These are phyloP conservation scores for Prochilodus magdalenae DNA, from an alignment of 2,113 vertebrate genomes.

Conservation along the genomic window DNA sequence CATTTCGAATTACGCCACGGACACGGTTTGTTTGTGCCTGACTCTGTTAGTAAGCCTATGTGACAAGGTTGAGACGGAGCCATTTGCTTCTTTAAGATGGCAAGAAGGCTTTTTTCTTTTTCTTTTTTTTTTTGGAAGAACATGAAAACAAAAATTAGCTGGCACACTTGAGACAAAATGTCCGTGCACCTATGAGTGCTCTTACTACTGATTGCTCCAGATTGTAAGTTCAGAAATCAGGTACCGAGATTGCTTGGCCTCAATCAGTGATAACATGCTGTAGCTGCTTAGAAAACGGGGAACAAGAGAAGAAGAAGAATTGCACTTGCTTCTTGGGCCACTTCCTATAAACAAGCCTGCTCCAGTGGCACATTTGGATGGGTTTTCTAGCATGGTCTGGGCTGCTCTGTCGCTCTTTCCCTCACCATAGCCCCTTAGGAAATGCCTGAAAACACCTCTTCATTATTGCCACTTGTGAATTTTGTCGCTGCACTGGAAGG, in stretches of 20 bases:
- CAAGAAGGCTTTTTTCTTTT: neutral
- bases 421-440: constrained; percentile 47
- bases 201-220: constrained; percentile 17
- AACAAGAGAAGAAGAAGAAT: neutral
- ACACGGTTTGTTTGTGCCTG: constrained; percentile 63
- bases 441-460: constrained; percentile 65
- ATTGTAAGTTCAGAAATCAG: neutral
- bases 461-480: constrained; percentile 75
- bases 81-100: constrained; percentile 44
- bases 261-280: neutral
- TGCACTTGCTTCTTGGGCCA: constrained; percentile 3
- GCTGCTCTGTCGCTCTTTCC: neutral
- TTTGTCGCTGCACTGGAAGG: constrained; percentile 70
- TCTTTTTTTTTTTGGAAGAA: constrained; percentile 22
- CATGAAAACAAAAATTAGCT: constrained; percentile 26
- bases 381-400: constrained; percentile 9
- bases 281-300: neutral
- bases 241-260: constrained; percentile 1
- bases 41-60: constrained; percentile 28
- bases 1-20: constrained; percentile 70
- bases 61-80: constrained; percentile 34
- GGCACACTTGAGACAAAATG: neutral
- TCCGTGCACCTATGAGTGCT: neutral
- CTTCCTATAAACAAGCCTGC: neutral
- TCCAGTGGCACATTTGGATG: neutral